phyloP scores from a whole-genome alignment of 2,797 vertebrate species.

The Lacerta viridis region DNA sequence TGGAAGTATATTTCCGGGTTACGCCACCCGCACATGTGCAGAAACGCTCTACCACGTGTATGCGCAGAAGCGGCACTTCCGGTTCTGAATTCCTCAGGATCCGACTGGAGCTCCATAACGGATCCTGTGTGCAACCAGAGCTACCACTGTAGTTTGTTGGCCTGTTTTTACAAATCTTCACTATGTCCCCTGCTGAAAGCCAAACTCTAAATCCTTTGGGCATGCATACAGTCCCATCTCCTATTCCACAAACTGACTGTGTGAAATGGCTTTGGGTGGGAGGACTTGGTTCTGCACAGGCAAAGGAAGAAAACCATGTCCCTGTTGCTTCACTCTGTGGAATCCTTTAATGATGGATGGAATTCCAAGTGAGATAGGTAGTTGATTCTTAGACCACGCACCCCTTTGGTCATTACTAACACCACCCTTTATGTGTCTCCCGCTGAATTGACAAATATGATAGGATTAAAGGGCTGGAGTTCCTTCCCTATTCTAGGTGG shows the following conservation, averaged over 20 bases:
- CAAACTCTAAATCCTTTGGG: background rate
- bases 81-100: no score
- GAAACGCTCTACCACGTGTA: no score
- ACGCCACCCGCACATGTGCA: no score
- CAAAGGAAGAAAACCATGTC: slow-evolving; percentile 28
- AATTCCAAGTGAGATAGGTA: slow-evolving; percentile 9
- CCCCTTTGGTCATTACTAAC: background rate
- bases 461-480: background rate
- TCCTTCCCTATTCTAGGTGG: background rate
- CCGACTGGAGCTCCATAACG: no score
- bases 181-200: background rate
- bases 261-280: background rate
- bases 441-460: background rate
- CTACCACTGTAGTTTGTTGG: background rate
- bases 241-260: background rate
- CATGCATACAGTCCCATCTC: background rate
- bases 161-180: background rate
- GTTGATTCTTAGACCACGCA: background rate
- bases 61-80: no score
- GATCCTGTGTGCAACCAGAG: no score
- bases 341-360: slow-evolving; percentile 9
- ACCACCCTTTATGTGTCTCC: background rate
- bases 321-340: slow-evolving; percentile 55
- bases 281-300: background rate
- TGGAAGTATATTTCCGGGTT: no score